Evolutionary conservation across 2,113 vertebrate genomes (phyloP), one percentile per base, ranked within the genome.

Genomic region (Silurus meridionalis): DNA sequence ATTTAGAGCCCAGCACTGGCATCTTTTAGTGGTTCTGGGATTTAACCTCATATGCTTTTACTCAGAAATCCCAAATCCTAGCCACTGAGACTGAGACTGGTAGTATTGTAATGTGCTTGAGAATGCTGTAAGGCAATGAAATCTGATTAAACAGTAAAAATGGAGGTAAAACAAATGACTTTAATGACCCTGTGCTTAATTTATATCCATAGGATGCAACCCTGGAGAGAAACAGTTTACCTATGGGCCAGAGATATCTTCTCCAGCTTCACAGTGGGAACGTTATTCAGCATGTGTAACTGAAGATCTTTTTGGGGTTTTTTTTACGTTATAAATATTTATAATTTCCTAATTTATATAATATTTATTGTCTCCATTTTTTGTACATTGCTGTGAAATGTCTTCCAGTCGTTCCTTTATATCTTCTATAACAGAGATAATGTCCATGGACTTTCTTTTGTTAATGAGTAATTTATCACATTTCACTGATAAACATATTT

Each of bases 181-280:
- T 37, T 2, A 61, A 46, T 23, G 25, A 46, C 57, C 6, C 78
- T 2, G 8, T 46, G 28, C 10, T 61, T 1, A 2, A 13, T 71
- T 71, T 87, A 46, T 83, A 9, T 82, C 57, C 66, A 28, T 53
- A 89, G 88, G 88, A 89, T 67, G 61, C 80, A n/a, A 71, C 84
- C 67, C 60, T 83, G 83, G 88, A 89, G 75, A 85, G 74, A 83
- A 86, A 85, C 55, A 17, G 46, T 15, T 87, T 87, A 63, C 85
- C 88, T 64, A 37, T 85, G 83, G 80, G 55, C 6, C 88, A 87
- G 86, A 82, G 57, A 69, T 87, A 85, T 85, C 71, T 87, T 87
- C 63, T 85, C 79, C 87, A 88, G 17, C 81, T 88, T 80, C 85
- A 89, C 50, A 89, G 78, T 82, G 85, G 85, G 46, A 72, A 87